These are phyloP conservation scores for Leptonema lineaticorne DNA, from an alignment of 1,140 invertebrate species.

Conservation along the genomic window DNA sequence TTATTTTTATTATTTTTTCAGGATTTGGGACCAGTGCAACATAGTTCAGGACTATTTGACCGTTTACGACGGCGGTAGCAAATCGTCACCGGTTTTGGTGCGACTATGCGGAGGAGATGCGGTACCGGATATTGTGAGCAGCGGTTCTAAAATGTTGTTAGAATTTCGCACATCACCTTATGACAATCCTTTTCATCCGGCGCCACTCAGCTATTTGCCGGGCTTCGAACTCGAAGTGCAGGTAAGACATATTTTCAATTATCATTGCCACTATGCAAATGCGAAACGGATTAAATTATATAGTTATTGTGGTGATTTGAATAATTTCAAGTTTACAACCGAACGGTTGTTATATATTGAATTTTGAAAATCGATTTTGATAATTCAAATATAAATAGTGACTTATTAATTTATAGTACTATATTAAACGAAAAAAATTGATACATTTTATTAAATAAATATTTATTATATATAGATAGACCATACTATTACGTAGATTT, in stretches of 20 bases:
- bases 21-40: conserved; percentile 80
- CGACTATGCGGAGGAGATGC: conserved; percentile 80
- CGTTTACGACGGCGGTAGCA: conserved; percentile 77
- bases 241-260: conserved; percentile 52
- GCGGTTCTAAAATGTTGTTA: conserved; percentile 74
- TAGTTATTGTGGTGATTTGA: too few species aligned
- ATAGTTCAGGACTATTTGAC: conserved; percentile 79
- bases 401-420: too few species aligned
- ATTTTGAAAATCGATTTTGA: too few species aligned
- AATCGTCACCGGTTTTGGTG: conserved; percentile 70
- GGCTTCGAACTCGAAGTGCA: conserved; percentile 81
- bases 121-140: conserved; percentile 77
- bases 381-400: too few species aligned
- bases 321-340: too few species aligned
- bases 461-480: too few species aligned
- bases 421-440: too few species aligned
- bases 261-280: too few species aligned
- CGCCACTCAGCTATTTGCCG: conserved; percentile 73
- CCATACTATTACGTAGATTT: too few species aligned
- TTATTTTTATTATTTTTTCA: conserved; percentile 46
- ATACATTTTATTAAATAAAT: too few species aligned
- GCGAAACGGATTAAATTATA: too few species aligned
- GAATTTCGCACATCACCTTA: conserved; percentile 81
- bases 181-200: conserved; percentile 78
- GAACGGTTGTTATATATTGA: too few species aligned